Evolutionary conservation across 1,140 invertebrate genomes (phyloP), one percentile per base, ranked within the genome.

Genomic region (Meloidogyne floridensis): DNA sequence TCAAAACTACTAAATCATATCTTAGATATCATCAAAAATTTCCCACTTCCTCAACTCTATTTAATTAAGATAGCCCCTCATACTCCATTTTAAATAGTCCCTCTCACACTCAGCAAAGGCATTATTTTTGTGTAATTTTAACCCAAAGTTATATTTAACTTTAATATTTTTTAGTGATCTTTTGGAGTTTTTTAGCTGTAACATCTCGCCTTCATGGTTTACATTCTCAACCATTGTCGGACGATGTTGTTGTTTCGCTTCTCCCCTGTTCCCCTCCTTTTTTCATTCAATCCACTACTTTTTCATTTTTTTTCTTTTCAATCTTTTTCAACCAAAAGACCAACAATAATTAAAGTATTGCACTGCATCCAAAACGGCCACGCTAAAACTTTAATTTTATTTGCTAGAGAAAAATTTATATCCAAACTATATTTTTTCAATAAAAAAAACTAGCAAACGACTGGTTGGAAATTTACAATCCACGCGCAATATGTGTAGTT

Each of bases 401-500:
- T 65, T 15, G 59, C 59, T 65, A 65, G 59, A 65, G 59, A 65
- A 65, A 65, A 32, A 32, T 32, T 32, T 32, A 1, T 32, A 32
- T 32, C 10, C n/a, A 65, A 65, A n/a, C 59, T 15, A n/a, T 4
- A 65, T n/a, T 13, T 13, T 51, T 42, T 43, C 72, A 73, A 73
- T 51, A 42, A 32, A 73, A 32, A 32, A 8, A 75, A 75, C 73
- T 15, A 75, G 53, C 42, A 47, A 75, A 51, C 72, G 43, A 53
- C 43, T 54, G 53, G 53, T 54, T 53, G 53, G 15, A 75, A 75
- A n/a, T 74, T 32, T 2, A 75, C 32, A 54, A 47, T 51, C 73
- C 73, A 53, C 73, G 20, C 53, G n/a, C 20, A 75, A 75, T 53
- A 75, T 43, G 54, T n/a, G n/a, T 74, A 74, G n/a, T n/a, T n/a